Evolutionary conservation across 2,888 invertebrate species (phyloP), one percentile per base, ranked within the genome.

Genomic region (Drosophila siamana): DNA sequence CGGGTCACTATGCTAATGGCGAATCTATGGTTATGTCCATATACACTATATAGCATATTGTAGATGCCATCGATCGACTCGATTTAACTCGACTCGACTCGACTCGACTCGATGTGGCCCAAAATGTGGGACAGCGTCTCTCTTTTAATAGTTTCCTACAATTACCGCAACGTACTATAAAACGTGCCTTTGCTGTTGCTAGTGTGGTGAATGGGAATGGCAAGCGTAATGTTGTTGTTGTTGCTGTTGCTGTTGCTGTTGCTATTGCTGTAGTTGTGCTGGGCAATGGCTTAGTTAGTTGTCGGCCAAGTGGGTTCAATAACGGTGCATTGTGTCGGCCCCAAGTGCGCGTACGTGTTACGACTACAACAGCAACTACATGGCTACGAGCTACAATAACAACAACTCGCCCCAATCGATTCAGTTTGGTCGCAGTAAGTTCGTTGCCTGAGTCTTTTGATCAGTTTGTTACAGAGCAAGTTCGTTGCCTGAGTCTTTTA

Each of bases 241-340:
- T n/a, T 24, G 24, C n/a, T 51, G 24, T 47, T 41, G 36, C n/a
- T 56, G 26, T 13, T 41, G 48, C 28, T 52, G 52, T 43, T 41
- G 47, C 38, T 56, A 38, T 54, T 54, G 33, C 33, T 50, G 56
- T 13, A 16, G 36, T 24, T 28, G 8, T 36, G 36, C 2, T 13
- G 36, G 30, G 11, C 30, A 8, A 4, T 44, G 55, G 55, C 33
- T 59, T 64, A 77, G 62, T 78, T 56, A 46, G 33, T 44, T 55
- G 56, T 22, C 64, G 68, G 65, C 52, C 48, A 78, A 78, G 68
- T 82, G 77, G 82, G 85, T 79, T 85, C 82, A 82, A 85, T 83
- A 83, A 83, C 83, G 80, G 83, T 86, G 83, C 86, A 86, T 83
- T 82, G 72, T 80, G 79, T 30, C 62, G 56, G 43, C 16, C 30